These are phyloP conservation scores for Thamnophis sirtalis DNA, from an alignment of 2,113 vertebrate species.

Conservation along the genomic window DNA sequence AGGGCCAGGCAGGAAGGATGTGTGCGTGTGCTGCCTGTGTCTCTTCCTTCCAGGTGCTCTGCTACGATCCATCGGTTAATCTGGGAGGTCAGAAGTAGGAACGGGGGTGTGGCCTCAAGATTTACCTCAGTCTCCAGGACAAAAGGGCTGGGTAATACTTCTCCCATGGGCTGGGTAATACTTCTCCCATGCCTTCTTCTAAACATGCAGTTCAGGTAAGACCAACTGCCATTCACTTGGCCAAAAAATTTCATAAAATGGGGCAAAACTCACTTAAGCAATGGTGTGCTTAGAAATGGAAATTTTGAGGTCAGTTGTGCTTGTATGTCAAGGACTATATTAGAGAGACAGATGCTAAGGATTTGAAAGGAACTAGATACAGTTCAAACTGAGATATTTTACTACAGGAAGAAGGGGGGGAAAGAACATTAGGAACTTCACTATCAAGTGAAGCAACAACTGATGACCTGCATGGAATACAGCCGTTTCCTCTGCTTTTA, in stretches of 20 bases:
- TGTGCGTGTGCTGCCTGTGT: too few relatives aligned
- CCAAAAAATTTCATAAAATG: not conserved
- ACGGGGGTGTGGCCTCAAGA: too few relatives aligned
- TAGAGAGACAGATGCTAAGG: not conserved
- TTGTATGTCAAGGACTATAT: not conserved
- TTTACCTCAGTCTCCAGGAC: too few relatives aligned
- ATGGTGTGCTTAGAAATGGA: not conserved
- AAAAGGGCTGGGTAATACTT: too few relatives aligned
- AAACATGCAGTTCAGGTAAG: too few relatives aligned
- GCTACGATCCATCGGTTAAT: too few relatives aligned
- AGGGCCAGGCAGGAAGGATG: too few relatives aligned
- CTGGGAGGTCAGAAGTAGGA: too few relatives aligned
- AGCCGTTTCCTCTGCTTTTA: not conserved
- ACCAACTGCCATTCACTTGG: too few relatives aligned
- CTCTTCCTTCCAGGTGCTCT: too few relatives aligned
- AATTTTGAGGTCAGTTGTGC: not conserved
- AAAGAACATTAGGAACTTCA: not conserved
- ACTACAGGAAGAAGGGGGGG: not conserved
- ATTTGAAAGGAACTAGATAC: not conserved
- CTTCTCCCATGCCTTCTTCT: too few relatives aligned
- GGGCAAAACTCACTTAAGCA: not conserved
- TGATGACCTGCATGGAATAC: not conserved
- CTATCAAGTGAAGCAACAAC: not conserved
- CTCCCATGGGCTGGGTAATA: too few relatives aligned
- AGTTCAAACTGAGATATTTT: not conserved